These are phyloP conservation scores for Cataglyphis albicans DNA, from an alignment of 2,888 invertebrate genomes.

Conservation along the genomic window DNA sequence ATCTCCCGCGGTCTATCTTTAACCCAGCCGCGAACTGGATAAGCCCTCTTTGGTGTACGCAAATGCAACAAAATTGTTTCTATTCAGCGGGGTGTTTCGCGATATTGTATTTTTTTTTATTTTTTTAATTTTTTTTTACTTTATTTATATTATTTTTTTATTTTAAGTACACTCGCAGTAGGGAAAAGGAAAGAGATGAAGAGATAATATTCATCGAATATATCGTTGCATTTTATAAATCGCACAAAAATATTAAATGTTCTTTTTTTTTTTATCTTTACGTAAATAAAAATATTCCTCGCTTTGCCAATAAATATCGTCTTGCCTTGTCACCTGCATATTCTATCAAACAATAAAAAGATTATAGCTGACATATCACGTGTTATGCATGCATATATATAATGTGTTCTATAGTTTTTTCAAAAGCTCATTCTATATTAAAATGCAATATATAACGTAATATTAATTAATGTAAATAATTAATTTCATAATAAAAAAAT, in stretches of 20 bases:
- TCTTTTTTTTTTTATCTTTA: not conserved
- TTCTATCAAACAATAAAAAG: slow-evolving; percentile 1
- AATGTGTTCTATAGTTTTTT: not conserved
- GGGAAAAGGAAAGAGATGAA: not conserved
- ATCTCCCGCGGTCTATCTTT: slow-evolving; percentile 69
- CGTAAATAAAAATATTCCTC: not conserved
- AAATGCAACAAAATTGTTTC: slow-evolving; percentile 43
- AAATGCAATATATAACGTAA: not conserved
- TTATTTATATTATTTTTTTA: too few species aligned
- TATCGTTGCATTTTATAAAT: not conserved
- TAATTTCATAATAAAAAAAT: not conserved
- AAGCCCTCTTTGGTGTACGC: slow-evolving; percentile 28
- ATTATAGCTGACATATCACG: not conserved
- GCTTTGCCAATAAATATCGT: not conserved
- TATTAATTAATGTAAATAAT: not conserved
- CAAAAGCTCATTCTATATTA: not conserved
- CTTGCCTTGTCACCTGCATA: not conserved
- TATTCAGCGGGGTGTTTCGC: not conserved
- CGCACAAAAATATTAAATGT: not conserved
- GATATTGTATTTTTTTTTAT: not conserved
- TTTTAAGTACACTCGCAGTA: not conserved
- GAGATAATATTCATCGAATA: not conserved
- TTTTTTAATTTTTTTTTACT: too few species aligned
- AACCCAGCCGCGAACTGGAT: slow-evolving; percentile 60
- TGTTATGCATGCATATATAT: not conserved